Conservation (phyloP, 1,140 invertebrate species). For the Pseudomyrmex dendroicus region DNA sequence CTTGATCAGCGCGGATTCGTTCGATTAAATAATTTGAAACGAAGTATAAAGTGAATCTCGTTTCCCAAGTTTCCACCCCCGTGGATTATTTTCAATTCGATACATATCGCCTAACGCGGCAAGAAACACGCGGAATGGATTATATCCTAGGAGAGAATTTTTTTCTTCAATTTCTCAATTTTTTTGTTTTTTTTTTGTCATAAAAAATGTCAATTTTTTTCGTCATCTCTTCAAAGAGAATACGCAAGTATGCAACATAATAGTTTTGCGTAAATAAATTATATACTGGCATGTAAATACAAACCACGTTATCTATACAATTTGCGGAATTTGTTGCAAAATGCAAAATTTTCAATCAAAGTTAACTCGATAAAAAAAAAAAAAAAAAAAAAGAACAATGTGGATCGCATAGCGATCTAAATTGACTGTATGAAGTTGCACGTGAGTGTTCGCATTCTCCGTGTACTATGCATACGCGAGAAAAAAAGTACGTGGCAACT, state of each 20-base stretch:
- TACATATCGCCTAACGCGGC: too few species aligned
- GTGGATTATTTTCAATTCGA: too few species aligned
- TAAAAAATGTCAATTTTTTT: too few species aligned
- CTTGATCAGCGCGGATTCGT: background rate
- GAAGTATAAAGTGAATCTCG: background rate
- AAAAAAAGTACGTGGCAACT: conserved; percentile 27
- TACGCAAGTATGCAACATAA: background rate
- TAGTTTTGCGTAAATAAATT: background rate
- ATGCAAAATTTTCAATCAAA: background rate
- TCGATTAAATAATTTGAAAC: background rate
- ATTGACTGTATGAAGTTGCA: conserved; percentile 51
- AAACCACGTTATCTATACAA: too few species aligned
- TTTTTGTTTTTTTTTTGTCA: too few species aligned
- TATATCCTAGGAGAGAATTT: background rate
- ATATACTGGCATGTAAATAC: too few species aligned
- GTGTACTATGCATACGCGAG: background rate
- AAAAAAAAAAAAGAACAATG: conserved; percentile 36
- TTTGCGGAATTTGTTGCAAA: background rate
- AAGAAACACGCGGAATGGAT: too few species aligned
- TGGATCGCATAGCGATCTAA: conserved; percentile 23
- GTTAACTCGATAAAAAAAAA: background rate
- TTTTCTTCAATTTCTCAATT: too few species aligned
- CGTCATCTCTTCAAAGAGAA: too few species aligned
- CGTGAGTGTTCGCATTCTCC: background rate
- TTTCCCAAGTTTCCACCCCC: too few species aligned